Evolutionary conservation across 2,888 invertebrate species (phyloP), one percentile per base, ranked within the genome.

Genomic region (Raillietiella orientalis): DNA sequence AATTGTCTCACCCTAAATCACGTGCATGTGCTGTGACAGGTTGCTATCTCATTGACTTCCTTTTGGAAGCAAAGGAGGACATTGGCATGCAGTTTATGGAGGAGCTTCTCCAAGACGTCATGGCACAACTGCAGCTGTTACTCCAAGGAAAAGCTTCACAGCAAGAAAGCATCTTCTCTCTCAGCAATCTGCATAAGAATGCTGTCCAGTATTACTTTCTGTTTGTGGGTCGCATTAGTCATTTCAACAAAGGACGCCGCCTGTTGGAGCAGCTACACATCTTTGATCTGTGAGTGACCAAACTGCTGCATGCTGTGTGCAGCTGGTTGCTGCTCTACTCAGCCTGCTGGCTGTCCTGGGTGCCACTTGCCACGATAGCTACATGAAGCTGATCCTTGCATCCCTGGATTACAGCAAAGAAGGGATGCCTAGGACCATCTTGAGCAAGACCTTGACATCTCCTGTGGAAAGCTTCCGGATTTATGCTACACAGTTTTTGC

Each of bases 141-240:
- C 64, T 77, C 24, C 59, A 60, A 23, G 59, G 59, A 3, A 59
- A 66, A 2, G 58, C 62, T 35, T 65, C 65, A 34, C 71, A 72
- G 1, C 72, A 75, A 41, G 75, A 75, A 41, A 74, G 74, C 35
- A 49, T 77, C 12, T 71, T 79, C 39, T 74, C 74, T 44, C 79
- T 79, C 2, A 66, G 70, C 35, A 69, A 71, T 42, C 65, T 79
- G 59, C 58, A 64, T 36, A 72, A 66, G 38, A 77, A 82, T 1
- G 67, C 77, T 52, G 74, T 77, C 43, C 82, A 82, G 45, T 70
- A 71, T 53, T 90, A 87, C 53, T 90, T 90, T 47, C 56, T 90
- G 23, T 72, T 82, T 42, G 62, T 87, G 32, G 87, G 87, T 1
- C 66, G 75, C 35, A 56, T 87, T 14, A 46, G 49, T 15, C 38